Percentiles rank a stretch among this genome's conserved stretches.
Evolutionary conservation across 2,797 vertebrate species (phyloP).

Genomic region (Epinephelus coioides): DNA sequence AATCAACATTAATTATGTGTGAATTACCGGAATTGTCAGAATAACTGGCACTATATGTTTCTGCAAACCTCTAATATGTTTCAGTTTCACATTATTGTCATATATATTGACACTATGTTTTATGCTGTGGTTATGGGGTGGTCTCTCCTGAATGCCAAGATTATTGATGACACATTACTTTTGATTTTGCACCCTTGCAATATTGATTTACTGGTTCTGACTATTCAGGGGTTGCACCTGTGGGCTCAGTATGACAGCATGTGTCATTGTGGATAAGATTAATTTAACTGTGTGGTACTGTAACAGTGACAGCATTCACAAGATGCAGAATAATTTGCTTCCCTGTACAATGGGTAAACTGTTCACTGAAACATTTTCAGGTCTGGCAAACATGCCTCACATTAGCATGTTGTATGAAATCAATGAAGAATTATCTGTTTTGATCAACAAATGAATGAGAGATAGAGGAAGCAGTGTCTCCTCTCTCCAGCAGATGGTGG

Average conservation of each 20-base stretch:
- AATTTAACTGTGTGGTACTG: background rate
- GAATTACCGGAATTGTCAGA: too few relatives aligned
- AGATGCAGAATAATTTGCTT: background rate
- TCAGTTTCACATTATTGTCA: too few relatives aligned
- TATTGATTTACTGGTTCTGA: background rate
- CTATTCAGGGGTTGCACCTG: background rate
- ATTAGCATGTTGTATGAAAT: too few relatives aligned
- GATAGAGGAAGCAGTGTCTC: background rate
- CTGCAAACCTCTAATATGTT: too few relatives aligned
- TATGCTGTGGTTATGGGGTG: too few relatives aligned
- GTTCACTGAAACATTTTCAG: too few relatives aligned
- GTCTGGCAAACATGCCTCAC: too few relatives aligned
- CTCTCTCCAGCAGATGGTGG: conserved; percentile 15
- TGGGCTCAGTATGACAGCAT: background rate
- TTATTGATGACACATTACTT: background rate
- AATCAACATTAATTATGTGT: background rate
- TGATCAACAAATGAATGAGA: background rate
- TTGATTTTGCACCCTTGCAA: background rate
- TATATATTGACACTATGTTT: too few relatives aligned
- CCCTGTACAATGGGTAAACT: background rate
- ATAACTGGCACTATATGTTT: too few relatives aligned
- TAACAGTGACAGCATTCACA: background rate
- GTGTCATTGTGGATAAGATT: background rate
- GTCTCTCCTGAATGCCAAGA: background rate
- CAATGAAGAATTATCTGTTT: too few relatives aligned